These are phyloP conservation scores for Caprella mutica DNA, from an alignment of 2,888 invertebrate genomes.

Conservation along the genomic window DNA sequence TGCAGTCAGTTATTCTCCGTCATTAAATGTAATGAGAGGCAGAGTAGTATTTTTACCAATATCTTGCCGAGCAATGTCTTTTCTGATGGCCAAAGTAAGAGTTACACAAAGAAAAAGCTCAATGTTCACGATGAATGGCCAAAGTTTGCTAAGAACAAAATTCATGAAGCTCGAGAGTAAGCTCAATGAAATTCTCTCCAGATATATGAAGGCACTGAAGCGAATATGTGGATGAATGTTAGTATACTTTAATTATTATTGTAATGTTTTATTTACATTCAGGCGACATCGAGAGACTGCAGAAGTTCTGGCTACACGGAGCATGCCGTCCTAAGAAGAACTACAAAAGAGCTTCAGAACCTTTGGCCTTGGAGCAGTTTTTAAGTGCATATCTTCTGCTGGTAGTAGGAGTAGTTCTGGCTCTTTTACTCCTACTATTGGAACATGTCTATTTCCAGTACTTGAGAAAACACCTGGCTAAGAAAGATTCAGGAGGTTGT, in stretches of 20 bases:
- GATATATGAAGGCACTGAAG: too few relatives aligned
- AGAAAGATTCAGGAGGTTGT: conserved; percentile 79
- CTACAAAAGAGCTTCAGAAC: conserved; percentile 79
- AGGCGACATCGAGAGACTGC: conserved; percentile 85
- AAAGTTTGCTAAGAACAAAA: too few relatives aligned
- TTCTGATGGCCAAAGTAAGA: too few relatives aligned
- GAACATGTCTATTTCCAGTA: conserved; percentile 95
- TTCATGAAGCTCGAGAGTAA: too few relatives aligned
- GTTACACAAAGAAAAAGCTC: too few relatives aligned
- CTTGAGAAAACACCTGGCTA: conserved; percentile 71
- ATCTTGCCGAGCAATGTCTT: too few relatives aligned
- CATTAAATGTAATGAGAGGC: too few relatives aligned
- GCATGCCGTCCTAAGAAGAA: conserved; percentile 81
- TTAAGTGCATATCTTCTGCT: conserved; percentile 90
- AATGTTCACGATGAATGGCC: too few relatives aligned
- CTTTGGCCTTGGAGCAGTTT: conserved; percentile 67
- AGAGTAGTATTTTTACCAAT: too few relatives aligned
- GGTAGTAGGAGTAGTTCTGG: conserved; percentile 85
- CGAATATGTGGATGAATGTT: neutral
- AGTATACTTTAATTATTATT: neutral
- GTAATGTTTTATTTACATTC: conserved; percentile 3
- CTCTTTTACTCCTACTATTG: conserved; percentile 69
- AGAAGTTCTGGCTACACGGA: conserved; percentile 90
- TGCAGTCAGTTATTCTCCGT: too few relatives aligned
- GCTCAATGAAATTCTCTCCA: too few relatives aligned